A percentile compares a stretch with the other conserved stretches of the same genome.
Conservation (phyloP, 2,113 vertebrate genomes). For the Steatornis caripensis region DNA sequence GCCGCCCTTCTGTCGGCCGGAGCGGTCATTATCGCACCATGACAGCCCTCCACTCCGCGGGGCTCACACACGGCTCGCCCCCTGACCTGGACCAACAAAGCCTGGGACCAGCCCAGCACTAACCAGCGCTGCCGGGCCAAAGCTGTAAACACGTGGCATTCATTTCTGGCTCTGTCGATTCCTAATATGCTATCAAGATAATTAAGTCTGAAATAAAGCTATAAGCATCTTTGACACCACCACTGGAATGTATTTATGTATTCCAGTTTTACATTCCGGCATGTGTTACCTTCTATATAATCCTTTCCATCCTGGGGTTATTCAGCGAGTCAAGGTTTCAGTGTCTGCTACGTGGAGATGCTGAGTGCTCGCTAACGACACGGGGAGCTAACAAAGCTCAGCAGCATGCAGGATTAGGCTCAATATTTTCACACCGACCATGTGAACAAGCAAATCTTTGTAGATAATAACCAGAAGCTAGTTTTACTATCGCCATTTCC, state of each 20-base stretch:
- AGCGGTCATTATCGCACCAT: not conserved
- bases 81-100: not conserved
- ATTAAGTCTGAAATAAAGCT: not conserved
- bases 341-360: not conserved
- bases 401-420: not conserved
- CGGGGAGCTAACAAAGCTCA: not conserved
- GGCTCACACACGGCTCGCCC: not conserved
- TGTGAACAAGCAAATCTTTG: not conserved
- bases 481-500: not conserved
- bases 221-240: not conserved
- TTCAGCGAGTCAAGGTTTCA: not conserved
- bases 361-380: not conserved
- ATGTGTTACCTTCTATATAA: not conserved
- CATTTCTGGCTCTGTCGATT: not conserved
- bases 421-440: not conserved
- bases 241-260: not conserved
- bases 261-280: not conserved
- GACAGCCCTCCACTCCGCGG: fast-evolving
- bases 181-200: not conserved
- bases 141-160: not conserved
- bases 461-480: not conserved
- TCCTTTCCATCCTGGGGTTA: not conserved
- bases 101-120: not conserved
- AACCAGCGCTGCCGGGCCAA: not conserved
- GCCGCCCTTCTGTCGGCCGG: fast-evolving